phyloP scores from a whole-genome alignment of 2,113 vertebrate genomes.

The Leptobrachium leishanense region DNA sequence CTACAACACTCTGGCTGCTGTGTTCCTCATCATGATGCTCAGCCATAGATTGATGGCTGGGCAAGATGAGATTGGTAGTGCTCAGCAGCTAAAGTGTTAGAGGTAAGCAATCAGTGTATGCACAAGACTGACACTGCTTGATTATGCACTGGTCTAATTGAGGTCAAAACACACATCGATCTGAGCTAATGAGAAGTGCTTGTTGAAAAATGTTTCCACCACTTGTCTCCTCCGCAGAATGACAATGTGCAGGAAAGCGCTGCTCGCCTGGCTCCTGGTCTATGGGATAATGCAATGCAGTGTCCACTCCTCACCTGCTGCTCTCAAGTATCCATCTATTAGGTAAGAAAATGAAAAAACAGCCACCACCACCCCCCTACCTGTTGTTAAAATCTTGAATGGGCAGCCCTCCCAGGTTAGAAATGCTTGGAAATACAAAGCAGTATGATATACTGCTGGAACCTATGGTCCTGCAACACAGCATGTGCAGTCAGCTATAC shows the following conservation, averaged over 20 bases:
- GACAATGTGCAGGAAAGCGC: constrained; percentile 89
- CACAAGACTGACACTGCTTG: constrained; percentile 2
- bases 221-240: constrained; percentile 69
- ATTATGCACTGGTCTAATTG: constrained; percentile 36
- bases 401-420: not conserved
- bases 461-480: too few species aligned
- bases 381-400: not conserved
- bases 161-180: constrained; percentile 30
- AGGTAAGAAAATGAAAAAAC: constrained; percentile 81
- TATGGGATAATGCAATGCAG: constrained; percentile 93
- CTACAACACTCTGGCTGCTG: too few species aligned
- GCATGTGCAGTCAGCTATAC: too few species aligned
- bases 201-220: constrained; percentile 44
- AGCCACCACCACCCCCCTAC: too few species aligned
- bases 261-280: constrained; percentile 82
- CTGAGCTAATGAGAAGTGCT: constrained; percentile 31
- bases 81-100: too few species aligned
- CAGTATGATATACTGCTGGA: not conserved
- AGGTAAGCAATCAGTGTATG: not conserved
- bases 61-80: too few species aligned
- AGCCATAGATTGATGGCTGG: too few species aligned
- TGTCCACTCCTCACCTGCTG: constrained; percentile 84
- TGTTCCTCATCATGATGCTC: too few species aligned
- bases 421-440: not conserved
- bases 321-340: constrained; percentile 82